phyloP scores from a whole-genome alignment of 2,888 invertebrate species.

The Tribolium freemani region DNA sequence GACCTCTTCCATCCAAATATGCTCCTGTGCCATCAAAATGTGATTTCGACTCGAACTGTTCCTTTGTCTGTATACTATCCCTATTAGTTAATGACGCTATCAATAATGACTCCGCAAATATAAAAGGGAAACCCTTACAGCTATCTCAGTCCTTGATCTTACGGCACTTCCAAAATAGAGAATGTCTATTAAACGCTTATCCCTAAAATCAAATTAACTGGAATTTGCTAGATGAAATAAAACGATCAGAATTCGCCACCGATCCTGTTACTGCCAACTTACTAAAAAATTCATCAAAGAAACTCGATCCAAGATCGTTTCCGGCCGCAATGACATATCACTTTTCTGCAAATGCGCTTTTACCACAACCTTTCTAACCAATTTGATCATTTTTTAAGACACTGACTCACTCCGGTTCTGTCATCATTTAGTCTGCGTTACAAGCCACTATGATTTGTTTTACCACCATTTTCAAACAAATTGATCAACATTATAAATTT shows the following conservation, averaged over 20 bases:
- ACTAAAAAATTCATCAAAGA: not conserved
- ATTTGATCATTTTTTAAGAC: not conserved
- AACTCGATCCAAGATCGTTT: not conserved
- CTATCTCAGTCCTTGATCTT: constrained; percentile 24
- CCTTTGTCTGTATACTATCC: constrained; percentile 24
- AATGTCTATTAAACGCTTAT: constrained; percentile 29
- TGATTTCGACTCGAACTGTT: constrained; percentile 5
- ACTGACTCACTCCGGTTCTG: constrained; percentile 6
- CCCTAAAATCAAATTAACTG: constrained; percentile 33
- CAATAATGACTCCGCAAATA: constrained; percentile 37
- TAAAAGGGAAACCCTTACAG: constrained; percentile 32
- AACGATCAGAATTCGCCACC: constrained; percentile 10
- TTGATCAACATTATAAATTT: not conserved
- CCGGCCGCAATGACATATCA: not conserved
- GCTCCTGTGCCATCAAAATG: not conserved
- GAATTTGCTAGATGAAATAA: constrained; percentile 17
- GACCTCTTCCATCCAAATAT: not conserved
- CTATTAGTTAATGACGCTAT: constrained; percentile 37
- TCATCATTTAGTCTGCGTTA: not conserved
- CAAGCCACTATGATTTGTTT: constrained; percentile 5
- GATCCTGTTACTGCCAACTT: not conserved
- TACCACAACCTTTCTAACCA: not conserved
- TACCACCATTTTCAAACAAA: not conserved
- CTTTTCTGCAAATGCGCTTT: not conserved
- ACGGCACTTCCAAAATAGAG: constrained; percentile 17